phyloP scores from a whole-genome alignment of 2,888 invertebrate genomes.

The Campoplex nolae region DNA sequence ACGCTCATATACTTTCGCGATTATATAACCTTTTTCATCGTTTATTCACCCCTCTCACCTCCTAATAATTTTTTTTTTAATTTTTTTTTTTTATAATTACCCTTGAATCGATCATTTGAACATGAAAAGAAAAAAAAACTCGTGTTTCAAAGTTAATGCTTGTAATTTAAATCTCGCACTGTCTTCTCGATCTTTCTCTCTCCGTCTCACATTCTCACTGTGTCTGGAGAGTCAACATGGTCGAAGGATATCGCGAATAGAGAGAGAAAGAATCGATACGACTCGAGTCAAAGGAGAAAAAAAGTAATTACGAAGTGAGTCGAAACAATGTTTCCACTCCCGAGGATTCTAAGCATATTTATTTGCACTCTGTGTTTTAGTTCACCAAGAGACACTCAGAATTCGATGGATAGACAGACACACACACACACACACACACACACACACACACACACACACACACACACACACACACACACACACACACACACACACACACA shows the following conservation, averaged over 20 bases:
- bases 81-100: conserved; percentile 12
- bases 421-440: no score
- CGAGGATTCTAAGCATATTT: conserved; percentile 37
- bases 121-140: not conserved
- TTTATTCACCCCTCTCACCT: conserved; percentile 23
- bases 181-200: not conserved
- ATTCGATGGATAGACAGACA: conserved; percentile 9
- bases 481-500: no score
- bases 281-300: conserved; percentile 18
- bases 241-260: conserved; percentile 25
- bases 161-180: conserved; percentile 5
- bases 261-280: conserved; percentile 11
- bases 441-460: no score
- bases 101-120: conserved; percentile 4
- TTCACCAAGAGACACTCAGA: conserved; percentile 42
- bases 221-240: conserved; percentile 15
- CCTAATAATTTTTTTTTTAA: not conserved
- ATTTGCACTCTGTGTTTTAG: conserved; percentile 47
- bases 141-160: not conserved
- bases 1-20: conserved; percentile 74
- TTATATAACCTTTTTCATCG: conserved; percentile 77
- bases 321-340: conserved; percentile 12
- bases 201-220: not conserved
- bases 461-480: no score
- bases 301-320: not conserved